phyloP scores from a whole-genome alignment of 2,113 vertebrate species.

The Opisthocomus hoazin region DNA sequence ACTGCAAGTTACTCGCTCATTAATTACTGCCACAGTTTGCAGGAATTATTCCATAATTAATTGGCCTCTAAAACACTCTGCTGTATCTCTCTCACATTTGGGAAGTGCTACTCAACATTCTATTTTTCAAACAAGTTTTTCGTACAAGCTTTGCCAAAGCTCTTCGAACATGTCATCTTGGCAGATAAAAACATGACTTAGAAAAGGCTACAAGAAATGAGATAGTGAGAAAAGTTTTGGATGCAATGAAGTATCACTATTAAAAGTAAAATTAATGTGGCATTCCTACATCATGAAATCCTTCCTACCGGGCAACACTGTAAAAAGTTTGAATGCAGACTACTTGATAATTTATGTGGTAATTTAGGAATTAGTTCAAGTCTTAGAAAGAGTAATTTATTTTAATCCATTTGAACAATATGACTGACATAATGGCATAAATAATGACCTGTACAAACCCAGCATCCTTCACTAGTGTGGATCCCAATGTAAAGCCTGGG shows the following conservation, averaged over 20 bases:
- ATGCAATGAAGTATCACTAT: conserved; percentile 15
- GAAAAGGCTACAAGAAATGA: conserved; percentile 16
- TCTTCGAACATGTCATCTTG: conserved; percentile 15
- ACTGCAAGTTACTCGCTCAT: background rate
- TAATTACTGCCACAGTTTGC: conserved; percentile 23
- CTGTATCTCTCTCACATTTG: conserved; percentile 9
- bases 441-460: background rate
- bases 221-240: background rate
- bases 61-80: conserved; percentile 5
- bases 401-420: background rate
- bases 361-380: background rate
- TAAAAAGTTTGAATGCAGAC: background rate
- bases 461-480: background rate
- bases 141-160: background rate
- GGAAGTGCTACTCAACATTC: background rate
- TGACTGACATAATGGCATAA: background rate
- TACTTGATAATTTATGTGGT: conserved; percentile 12
- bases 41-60: conserved; percentile 30
- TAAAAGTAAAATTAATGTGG: conserved; percentile 34
- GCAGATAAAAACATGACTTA: conserved; percentile 6
- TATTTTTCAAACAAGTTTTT: background rate
- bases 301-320: background rate
- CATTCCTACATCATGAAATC: conserved; percentile 5
- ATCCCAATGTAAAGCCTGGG: background rate
- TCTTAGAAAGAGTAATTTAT: background rate